Evolutionary conservation across 2,888 invertebrate genomes (phyloP).

Genomic region (Thereva nobilitata): DNA sequence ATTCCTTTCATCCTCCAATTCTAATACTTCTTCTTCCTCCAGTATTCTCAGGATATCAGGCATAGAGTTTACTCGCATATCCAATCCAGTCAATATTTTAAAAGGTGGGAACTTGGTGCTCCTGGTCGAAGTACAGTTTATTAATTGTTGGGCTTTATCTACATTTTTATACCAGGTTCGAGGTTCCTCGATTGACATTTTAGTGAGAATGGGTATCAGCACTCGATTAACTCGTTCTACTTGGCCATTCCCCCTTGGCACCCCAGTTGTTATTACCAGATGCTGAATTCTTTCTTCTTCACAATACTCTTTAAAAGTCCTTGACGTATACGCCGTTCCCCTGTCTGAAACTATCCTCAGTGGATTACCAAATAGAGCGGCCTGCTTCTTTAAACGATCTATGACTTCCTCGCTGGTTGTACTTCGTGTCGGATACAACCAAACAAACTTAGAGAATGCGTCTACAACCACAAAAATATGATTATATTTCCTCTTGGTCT

Average conservation of each 20-base stretch:
- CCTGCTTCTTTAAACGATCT: slow-evolving; percentile 4
- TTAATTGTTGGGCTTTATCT: slow-evolving; percentile 39
- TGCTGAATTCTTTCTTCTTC: slow-evolving; percentile 46
- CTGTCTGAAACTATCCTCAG: slow-evolving; percentile 51
- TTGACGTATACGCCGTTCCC: slow-evolving; percentile 52
- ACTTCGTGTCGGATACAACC: not conserved
- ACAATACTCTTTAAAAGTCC: slow-evolving; percentile 49
- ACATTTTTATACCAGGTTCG: slow-evolving; percentile 48
- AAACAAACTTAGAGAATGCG: not conserved
- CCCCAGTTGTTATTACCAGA: slow-evolving; percentile 47
- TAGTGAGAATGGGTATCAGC: slow-evolving; percentile 49
- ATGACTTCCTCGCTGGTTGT: slow-evolving; percentile 1
- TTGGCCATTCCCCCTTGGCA: slow-evolving; percentile 52
- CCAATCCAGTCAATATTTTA: slow-evolving; percentile 35
- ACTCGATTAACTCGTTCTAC: slow-evolving; percentile 49
- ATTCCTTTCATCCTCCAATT: slow-evolving; percentile 17
- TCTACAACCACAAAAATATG: slow-evolving; percentile 3
- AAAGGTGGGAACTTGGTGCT: slow-evolving; percentile 41
- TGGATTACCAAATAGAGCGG: slow-evolving; percentile 40
- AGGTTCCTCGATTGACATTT: slow-evolving; percentile 49
- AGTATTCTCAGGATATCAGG: slow-evolving; percentile 18
- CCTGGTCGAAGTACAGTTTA: slow-evolving; percentile 47
- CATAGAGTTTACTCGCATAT: slow-evolving; percentile 1
- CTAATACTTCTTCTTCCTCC: slow-evolving; percentile 4
- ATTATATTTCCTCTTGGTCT: slow-evolving; percentile 13